Evolutionary conservation across 1,140 invertebrate species (phyloP).

Genomic region (Ips typographus): DNA sequence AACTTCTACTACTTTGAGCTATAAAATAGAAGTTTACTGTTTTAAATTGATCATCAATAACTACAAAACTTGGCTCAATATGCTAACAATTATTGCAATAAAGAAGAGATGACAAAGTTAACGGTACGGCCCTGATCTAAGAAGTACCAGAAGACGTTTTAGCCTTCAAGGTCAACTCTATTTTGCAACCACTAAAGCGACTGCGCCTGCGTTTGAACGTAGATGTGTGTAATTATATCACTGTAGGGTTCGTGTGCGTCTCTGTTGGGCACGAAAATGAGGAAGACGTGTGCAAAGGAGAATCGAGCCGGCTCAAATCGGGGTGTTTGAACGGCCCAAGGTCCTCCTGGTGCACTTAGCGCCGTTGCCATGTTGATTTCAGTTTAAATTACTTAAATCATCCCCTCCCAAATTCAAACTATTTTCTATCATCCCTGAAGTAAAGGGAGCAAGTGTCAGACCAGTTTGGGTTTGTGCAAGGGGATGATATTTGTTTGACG

Average conservation of each 20-base stretch:
- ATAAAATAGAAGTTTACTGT: too few relatives aligned
- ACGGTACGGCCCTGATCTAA: too few relatives aligned
- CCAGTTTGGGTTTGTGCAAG: not conserved
- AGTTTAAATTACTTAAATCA: too few relatives aligned
- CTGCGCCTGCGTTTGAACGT: conserved; percentile 9
- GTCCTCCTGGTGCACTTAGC: conserved; percentile 22
- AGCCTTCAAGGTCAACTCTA: conserved; percentile 19
- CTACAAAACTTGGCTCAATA: too few relatives aligned
- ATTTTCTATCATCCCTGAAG: too few relatives aligned
- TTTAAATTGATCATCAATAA: too few relatives aligned
- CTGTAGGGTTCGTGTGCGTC: conserved; percentile 5
- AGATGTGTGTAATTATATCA: conserved; percentile 24
- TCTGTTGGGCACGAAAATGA: not conserved
- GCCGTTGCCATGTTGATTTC: conserved; percentile 11
- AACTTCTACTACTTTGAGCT: too few relatives aligned
- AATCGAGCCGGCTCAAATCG: conserved; percentile 6
- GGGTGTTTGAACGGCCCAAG: conserved; percentile 31
- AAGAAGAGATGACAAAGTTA: too few relatives aligned
- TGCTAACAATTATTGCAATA: too few relatives aligned
- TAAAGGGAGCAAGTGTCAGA: not conserved
- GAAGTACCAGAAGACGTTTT: too few relatives aligned
- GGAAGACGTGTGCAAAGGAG: conserved; percentile 9
- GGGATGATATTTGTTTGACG: not conserved
- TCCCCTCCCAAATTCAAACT: too few relatives aligned
- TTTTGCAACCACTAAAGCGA: conserved; percentile 13